These are phyloP conservation scores for Meiosimyza decipiens DNA, from an alignment of 2,888 invertebrate species.

Conservation along the genomic window DNA sequence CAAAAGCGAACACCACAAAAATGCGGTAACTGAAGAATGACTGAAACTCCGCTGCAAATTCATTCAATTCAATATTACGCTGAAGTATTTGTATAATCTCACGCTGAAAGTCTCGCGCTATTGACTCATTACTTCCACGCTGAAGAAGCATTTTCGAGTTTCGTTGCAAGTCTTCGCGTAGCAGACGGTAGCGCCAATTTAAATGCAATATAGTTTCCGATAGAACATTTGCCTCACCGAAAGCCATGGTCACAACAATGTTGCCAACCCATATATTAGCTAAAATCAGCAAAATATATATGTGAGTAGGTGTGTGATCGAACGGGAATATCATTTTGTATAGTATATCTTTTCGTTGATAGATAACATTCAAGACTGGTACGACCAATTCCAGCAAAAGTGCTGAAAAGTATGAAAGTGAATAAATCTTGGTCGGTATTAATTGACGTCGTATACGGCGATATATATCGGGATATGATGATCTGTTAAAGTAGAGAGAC, in stretches of 20 bases:
- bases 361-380: slow-evolving; percentile 45
- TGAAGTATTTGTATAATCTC: slow-evolving; percentile 45
- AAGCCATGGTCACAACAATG: slow-evolving; percentile 46
- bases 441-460: slow-evolving; percentile 45
- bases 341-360: slow-evolving; percentile 38
- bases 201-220: slow-evolving; percentile 53
- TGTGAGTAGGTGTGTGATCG: slow-evolving; percentile 41
- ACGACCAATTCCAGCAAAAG: slow-evolving; percentile 44
- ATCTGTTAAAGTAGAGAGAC: slow-evolving; percentile 25
- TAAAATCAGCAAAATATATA: slow-evolving; percentile 48
- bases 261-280: slow-evolving; percentile 52
- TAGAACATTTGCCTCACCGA: slow-evolving; percentile 54
- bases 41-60: slow-evolving; percentile 52
- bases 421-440: slow-evolving; percentile 45
- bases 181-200: slow-evolving; percentile 52
- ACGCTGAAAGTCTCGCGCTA: slow-evolving; percentile 1
- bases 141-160: slow-evolving; percentile 43
- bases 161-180: slow-evolving; percentile 49
- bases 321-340: slow-evolving; percentile 51
- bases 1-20: slow-evolving; percentile 55
- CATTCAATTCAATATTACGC: slow-evolving; percentile 49
- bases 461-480: slow-evolving; percentile 42
- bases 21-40: slow-evolving; percentile 52
- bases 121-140: neutral
- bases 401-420: slow-evolving; percentile 46